Base-by-base conservation (phyloP, 2,113 vertebrate species). In the Tetraodon nigroviridis region DNA sequence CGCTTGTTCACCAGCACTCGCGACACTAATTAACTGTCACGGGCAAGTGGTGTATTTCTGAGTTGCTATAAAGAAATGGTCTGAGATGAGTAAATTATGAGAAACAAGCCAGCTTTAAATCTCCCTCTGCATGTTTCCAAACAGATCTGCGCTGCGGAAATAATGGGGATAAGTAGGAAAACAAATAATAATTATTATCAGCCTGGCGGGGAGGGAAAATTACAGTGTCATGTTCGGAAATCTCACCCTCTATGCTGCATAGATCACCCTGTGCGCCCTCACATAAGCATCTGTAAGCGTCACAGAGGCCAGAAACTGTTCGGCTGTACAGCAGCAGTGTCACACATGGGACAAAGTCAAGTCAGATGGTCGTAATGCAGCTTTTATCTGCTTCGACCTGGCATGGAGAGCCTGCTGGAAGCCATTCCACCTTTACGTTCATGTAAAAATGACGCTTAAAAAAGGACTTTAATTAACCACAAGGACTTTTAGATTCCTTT, bases 351-450 rank as follows among this genome's bases (percentile, higher is more conserved):
- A 79, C 80, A 68, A 69, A 67, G 58, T 76, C 48, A 81, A 83
- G 79, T 86, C 82, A 79, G 82, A 85, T 75, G 80, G 76, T 83
- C 81, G 82, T 80, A 78, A 81, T 86, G 80, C 80, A 84, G 24
- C 83, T 84, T 82, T 87, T 75, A 76, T 87, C 82, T 71, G 75
- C 84, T 86, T 81, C 74, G 78, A 59, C 69, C 67, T 45, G 54
- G 80, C 56, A 71, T 69, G 79, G 82, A 87, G 74, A 58, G 80
- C 82, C 78, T 60, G 79, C 81, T 86, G 79, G 85, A 86, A 84
- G 81, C 82, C 69, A 82, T 80, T 75, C 71, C 69, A 83, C 80
- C 76, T 83, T 88, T 83, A 86, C 83, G 81, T 71, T 85, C 85
- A 89, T 82, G 81, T 76, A 65, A 78, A 86, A 82, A 65, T 83